A percentile compares a stretch with the other conserved stretches of the same genome.
These are phyloP conservation scores for Heloderma charlesbogerti DNA, from an alignment of 2,113 vertebrate species.

Conservation along the genomic window DNA sequence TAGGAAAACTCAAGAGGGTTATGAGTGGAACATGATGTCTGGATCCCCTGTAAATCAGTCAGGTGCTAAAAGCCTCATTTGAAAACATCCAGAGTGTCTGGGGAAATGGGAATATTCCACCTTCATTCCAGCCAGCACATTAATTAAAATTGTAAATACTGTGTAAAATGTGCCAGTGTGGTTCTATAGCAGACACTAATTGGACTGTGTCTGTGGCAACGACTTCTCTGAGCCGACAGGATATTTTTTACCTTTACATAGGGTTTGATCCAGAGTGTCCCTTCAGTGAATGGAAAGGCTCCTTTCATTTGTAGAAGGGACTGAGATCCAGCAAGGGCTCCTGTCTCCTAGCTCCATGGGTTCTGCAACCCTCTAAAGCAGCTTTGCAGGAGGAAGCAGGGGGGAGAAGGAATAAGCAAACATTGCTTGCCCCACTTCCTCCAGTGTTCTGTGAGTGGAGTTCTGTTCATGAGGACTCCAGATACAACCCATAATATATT, in stretches of 20 bases:
- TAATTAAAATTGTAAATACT: background rate
- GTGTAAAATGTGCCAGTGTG: no score
- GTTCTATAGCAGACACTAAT: background rate
- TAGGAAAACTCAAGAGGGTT: no score
- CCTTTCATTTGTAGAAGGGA: background rate
- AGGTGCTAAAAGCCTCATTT: no score
- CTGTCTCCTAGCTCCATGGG: background rate
- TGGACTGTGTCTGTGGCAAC: background rate
- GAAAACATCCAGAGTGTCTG: background rate
- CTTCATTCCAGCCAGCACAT: background rate
- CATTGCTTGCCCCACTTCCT: background rate
- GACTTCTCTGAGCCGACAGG: no score
- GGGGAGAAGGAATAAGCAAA: background rate
- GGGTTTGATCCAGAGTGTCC: background rate
- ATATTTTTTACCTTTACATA: background rate
- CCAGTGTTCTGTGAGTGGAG: background rate
- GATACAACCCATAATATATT: no score
- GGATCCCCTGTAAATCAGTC: no score
- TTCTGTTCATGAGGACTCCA: no score
- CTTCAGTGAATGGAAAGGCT: background rate
- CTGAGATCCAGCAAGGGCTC: background rate
- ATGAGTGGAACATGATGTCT: no score
- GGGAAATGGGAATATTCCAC: background rate
- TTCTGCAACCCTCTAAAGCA: no score
- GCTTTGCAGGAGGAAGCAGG: background rate